Evolutionary conservation across 2,888 invertebrate species (phyloP), one percentile per base, ranked within the genome.

Genomic region (Formica aserva): DNA sequence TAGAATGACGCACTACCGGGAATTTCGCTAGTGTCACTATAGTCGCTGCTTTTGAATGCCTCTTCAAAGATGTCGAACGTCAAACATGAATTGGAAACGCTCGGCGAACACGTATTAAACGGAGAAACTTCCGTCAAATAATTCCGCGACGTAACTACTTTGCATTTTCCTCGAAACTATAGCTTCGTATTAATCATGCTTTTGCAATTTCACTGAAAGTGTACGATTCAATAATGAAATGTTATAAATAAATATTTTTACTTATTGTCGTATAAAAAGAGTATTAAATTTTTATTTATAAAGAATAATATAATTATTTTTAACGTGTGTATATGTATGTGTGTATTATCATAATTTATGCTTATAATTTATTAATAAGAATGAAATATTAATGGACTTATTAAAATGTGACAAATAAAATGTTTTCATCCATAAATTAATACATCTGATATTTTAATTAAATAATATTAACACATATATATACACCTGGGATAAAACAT

Each of bases 71-170:
- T 60, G 81, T 71, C 78, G 83, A 69, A 66, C 35, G 69, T 86
- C 86, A 69, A 86, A 86, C 71, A 55, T 62, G 81, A 77, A 72
- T 74, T 74, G 72, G 38, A 76, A 66, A 66, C 71, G 80, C 78
- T 15, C 65, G 62, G 55, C 29, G 80, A 75, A 63, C 82, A 62
- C 52, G 69, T 35, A 83, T 48, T 63, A 62, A 86, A 62, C 55
- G 45, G 65, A 38, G 75, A 26, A 85, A 75, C 66, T 67, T 72
- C 69, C 55, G 74, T 60, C 45, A 57, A 52, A 48, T 45, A 65
- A 83, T 86, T 86, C 62, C 22, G 52, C 38, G 52, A 82, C 45
- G 38, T 82, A 82, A 82, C 67, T 74, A 74, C 75, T 82, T 85
- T n/a, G 45, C 35, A 71, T 78, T 78, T 60, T 72, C 60, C 13